These are phyloP conservation scores for Halcyon chelicuti DNA, from an alignment of 2,797 vertebrate genomes.

Conservation along the genomic window DNA sequence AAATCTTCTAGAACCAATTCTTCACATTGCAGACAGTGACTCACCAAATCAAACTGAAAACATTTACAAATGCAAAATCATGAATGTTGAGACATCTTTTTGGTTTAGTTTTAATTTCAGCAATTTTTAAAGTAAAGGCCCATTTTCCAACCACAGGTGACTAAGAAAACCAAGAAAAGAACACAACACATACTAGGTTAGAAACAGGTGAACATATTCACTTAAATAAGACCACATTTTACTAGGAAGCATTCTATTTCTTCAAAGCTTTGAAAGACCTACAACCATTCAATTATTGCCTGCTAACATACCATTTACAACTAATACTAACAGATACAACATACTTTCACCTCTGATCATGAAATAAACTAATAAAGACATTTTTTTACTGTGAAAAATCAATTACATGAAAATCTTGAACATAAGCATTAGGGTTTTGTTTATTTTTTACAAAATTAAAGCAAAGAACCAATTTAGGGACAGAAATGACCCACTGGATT, in stretches of 20 bases:
- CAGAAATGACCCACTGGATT: conserved; percentile 28
- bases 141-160: not conserved
- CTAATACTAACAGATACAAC: not conserved
- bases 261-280: not conserved
- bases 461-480: not conserved
- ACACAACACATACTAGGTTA: not conserved
- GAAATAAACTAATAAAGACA: not conserved
- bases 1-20: not conserved
- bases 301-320: not conserved
- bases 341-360: not conserved
- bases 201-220: not conserved
- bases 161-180: not conserved
- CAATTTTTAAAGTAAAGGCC: not conserved
- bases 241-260: not conserved
- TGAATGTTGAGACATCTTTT: rapidly evolving
- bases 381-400: not conserved
- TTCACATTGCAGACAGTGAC: not conserved
- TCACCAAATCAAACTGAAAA: not conserved
- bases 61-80: not conserved
- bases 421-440: rapidly evolving
- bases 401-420: not conserved
- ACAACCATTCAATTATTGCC: not conserved
- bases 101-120: not conserved
- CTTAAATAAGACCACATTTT: not conserved
- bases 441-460: not conserved